Base-by-base conservation (phyloP, 2,888 invertebrate genomes). In the Scaptomyza reducta region DNA sequence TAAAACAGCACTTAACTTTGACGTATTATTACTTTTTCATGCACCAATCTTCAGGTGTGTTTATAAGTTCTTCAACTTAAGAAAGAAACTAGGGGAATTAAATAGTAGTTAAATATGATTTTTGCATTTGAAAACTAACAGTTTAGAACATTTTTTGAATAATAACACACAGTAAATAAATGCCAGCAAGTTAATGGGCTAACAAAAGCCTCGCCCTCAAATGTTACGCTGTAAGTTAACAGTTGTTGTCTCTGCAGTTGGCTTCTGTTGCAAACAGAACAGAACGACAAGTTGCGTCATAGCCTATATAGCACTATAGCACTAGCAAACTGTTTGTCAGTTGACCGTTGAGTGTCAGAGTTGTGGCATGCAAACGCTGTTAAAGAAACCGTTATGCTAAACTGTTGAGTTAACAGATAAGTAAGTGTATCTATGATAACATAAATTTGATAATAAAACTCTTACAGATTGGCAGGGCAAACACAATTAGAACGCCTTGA, bases 251-350 rank as follows among this genome's bases (percentile, higher is more conserved):
- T 29, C 50, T 44, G 35, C 35, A 62, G 42, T 61, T 42, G 9
- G 42, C 6, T 9, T 35, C 62, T 49, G 61, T 62, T 62, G 50
- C 63, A 62, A 25, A 18, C 6, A n/a, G 40, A 41, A n/a, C 33
- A 35, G n/a, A n/a, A n/a, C 46, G 46, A 60, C 33, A 60, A 27
- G 41, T 35, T 62, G 33, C 41, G 40, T 27, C 35, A 44, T 9
- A 25, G 10, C 13, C 42, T 22, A 16, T 9, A 7, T 35, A 7
- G 44, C 38, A 13, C 1, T 6, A 18, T 6, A 18, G 18, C 35
- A 5, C 13, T 25, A 16, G 13, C 41, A 41, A 14, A 13, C 25
- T 41, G 40, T 41, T 46, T n/a, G 22, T 4, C 47, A 42, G 61
- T 47, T 42, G 47, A 16, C 16, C 2, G 18, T 11, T 29, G 16